Evolutionary conservation across 2,888 invertebrate genomes (phyloP).

Genomic region (Rhingia campestris): DNA sequence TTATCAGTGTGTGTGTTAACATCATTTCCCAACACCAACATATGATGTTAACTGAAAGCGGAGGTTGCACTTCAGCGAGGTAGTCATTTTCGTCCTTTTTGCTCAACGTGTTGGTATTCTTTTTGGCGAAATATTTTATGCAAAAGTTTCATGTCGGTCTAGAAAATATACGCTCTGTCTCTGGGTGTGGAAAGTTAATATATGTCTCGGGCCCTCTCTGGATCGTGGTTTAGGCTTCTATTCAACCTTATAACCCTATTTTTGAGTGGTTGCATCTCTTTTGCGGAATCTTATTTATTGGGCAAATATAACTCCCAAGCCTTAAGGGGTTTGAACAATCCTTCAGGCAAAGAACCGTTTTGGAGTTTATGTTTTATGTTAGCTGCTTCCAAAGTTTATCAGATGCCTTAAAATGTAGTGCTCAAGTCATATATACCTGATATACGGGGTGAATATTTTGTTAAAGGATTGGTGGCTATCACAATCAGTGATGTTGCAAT

Average conservation of each 20-base stretch:
- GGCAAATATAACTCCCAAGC: not conserved
- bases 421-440: too few species aligned
- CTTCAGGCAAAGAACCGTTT: not conserved
- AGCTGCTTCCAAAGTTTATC: too few species aligned
- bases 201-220: not conserved
- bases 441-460: too few species aligned
- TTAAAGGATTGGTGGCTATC: too few species aligned
- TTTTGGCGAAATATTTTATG: conserved; percentile 27
- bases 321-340: not conserved
- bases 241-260: not conserved
- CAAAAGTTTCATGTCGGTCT: conserved; percentile 3
- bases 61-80: not conserved
- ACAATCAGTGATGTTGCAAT: too few species aligned
- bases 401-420: too few species aligned
- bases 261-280: not conserved
- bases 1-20: not conserved
- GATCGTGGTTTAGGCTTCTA: not conserved
- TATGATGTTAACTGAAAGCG: conserved; percentile 2
- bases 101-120: not conserved
- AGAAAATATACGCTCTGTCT: conserved; percentile 8
- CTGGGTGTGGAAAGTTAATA: not conserved
- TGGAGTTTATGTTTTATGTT: not conserved
- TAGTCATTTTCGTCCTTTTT: conserved; percentile 14
- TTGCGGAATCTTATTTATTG: not conserved
- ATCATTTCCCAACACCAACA: too few species aligned